A percentile compares a stretch with the other conserved stretches of the same genome.
Evolutionary conservation across 2,113 vertebrate species (phyloP).

Genomic region (Cheilinus undulatus): DNA sequence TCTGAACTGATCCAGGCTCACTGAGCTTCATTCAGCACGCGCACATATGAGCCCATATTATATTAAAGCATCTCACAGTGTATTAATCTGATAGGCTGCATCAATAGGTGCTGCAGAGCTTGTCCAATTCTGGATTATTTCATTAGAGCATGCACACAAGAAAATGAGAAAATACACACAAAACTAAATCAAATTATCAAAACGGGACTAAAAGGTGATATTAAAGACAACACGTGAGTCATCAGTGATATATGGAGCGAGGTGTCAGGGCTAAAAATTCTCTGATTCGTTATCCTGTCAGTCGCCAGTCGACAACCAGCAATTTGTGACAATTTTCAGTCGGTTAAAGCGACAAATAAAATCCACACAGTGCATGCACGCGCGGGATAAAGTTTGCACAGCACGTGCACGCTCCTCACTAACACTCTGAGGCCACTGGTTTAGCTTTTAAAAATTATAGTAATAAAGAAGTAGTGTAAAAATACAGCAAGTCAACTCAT

Average conservation of each 20-base stretch:
- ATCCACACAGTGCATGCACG: constrained; percentile 2
- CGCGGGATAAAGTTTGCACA: constrained; percentile 22
- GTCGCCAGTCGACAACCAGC: constrained; percentile 40
- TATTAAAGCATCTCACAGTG: not conserved
- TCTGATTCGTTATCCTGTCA: constrained; percentile 61
- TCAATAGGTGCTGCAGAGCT: not conserved
- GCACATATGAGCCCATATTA: constrained; percentile 24
- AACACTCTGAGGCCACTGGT: constrained; percentile 21
- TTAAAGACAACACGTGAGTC: constrained; percentile 46
- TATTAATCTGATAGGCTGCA: not conserved
- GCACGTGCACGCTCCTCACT: constrained; percentile 13
- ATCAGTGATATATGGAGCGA: constrained; percentile 53
- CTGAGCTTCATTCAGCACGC: constrained; percentile 15
- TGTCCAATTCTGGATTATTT: not conserved
- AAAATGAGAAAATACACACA: not conserved
- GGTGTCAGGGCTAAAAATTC: constrained; percentile 50
- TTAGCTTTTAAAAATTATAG: constrained; percentile 36
- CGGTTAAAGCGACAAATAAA: constrained; percentile 21
- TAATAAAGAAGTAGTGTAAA: too few species aligned
- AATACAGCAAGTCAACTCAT: too few species aligned
- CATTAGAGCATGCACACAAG: not conserved
- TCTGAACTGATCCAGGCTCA: constrained; percentile 45
- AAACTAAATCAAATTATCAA: constrained; percentile 16
- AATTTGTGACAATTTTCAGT: constrained; percentile 51
- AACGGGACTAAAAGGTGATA: constrained; percentile 1